Conservation (phyloP, 2,113 vertebrate species). For the Callorhinus ursinus region DNA sequence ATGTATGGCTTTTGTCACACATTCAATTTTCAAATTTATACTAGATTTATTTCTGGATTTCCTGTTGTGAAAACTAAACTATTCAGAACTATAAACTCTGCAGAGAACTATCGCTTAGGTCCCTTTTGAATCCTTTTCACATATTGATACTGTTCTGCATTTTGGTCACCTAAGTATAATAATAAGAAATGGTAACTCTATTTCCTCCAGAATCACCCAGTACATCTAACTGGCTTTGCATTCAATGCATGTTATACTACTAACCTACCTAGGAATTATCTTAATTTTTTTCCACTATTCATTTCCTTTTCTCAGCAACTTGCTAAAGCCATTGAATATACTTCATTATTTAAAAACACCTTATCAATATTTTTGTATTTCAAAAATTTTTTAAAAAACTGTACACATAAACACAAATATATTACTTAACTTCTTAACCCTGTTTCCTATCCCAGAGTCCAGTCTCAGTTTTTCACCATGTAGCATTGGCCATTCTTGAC, state of each 20-base stretch:
- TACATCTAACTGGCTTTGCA: background rate
- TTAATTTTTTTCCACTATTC: background rate
- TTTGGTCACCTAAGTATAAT: background rate
- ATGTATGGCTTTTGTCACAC: background rate
- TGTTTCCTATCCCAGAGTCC: background rate
- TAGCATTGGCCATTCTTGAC: background rate
- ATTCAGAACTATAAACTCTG: background rate
- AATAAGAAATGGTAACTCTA: background rate
- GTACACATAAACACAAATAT: background rate
- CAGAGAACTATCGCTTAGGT: background rate
- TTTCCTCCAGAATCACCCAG: background rate
- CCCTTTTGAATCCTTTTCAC: background rate
- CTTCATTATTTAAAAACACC: conserved; percentile 44
- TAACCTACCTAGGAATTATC: background rate
- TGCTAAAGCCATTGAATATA: background rate
- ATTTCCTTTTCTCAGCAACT: background rate
- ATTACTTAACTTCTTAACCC: background rate
- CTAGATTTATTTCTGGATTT: conserved; percentile 37
- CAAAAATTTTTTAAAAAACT: background rate
- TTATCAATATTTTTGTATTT: conserved; percentile 23
- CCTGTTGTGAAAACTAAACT: background rate
- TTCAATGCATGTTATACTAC: background rate
- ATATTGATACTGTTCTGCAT: background rate
- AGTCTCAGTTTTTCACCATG: background rate
- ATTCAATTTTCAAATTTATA: conserved; percentile 27